Conservation (phyloP, 1,140 invertebrate genomes). For the Magallana angulata region DNA sequence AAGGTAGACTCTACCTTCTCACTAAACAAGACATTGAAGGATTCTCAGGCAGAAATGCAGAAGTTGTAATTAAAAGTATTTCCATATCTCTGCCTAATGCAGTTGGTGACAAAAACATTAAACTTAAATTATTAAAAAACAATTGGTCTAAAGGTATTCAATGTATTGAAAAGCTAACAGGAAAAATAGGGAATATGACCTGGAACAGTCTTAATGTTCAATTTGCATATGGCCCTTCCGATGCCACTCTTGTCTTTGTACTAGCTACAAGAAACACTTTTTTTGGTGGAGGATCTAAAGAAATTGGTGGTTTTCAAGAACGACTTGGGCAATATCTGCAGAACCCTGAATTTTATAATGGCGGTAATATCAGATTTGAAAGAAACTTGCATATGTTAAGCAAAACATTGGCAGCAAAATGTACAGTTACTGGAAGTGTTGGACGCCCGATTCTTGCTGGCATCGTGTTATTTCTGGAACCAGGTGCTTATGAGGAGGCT, state of each 20-base stretch:
- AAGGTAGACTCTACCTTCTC: slow-evolving; percentile 52
- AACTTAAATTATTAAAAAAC: slow-evolving; percentile 49
- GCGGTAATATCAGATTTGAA: neutral
- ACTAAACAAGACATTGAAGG: neutral
- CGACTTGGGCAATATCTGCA: neutral
- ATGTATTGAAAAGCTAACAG: neutral
- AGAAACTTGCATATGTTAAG: neutral
- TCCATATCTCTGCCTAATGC: neutral
- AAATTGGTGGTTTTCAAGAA: neutral
- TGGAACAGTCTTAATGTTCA: neutral
- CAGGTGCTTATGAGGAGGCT: slow-evolving; percentile 52
- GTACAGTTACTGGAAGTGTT: neutral
- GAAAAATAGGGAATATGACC: neutral
- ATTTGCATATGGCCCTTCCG: neutral
- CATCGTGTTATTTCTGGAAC: slow-evolving; percentile 3
- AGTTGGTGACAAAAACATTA: slow-evolving; percentile 42
- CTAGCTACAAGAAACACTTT: neutral
- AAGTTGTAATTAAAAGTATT: neutral
- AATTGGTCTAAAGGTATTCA: neutral
- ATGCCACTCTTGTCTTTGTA: neutral
- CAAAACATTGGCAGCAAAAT: neutral
- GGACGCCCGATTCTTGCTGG: neutral
- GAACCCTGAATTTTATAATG: neutral
- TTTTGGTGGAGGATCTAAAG: neutral
- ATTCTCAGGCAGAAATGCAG: slow-evolving; percentile 16